Conservation (phyloP, 2,888 invertebrate genomes). For the Urechis unicinctus region DNA sequence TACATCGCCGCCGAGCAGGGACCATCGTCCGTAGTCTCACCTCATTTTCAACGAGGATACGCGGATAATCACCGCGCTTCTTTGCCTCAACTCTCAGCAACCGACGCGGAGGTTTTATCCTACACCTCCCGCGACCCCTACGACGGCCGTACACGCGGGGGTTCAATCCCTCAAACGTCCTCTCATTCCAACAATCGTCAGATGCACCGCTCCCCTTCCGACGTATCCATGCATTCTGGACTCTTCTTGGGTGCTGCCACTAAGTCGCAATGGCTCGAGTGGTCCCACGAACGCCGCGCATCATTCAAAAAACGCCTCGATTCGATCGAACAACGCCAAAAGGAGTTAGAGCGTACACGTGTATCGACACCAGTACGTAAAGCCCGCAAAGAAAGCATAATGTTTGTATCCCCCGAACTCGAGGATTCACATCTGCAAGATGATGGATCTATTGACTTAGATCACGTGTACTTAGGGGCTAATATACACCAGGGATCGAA, state of each 20-base stretch:
- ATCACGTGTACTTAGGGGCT: too few relatives aligned
- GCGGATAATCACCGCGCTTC: too few relatives aligned
- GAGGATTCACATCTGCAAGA: slow-evolving; percentile 10
- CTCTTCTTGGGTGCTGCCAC: slow-evolving; percentile 6
- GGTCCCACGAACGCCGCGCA: slow-evolving; percentile 30
- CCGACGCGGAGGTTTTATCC: too few relatives aligned
- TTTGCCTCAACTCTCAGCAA: too few relatives aligned
- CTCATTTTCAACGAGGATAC: too few relatives aligned
- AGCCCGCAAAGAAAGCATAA: slow-evolving; percentile 23
- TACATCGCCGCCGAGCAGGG: too few relatives aligned
- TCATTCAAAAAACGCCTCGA: slow-evolving; percentile 36
- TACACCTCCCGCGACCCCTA: too few relatives aligned
- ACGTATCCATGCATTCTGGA: slow-evolving; percentile 1
- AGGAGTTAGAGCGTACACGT: slow-evolving; percentile 27
- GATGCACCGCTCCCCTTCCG: neutral
- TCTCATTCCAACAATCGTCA: too few relatives aligned
- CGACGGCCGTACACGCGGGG: neutral
- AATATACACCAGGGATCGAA: neutral
- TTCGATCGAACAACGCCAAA: slow-evolving; percentile 30
- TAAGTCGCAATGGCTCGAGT: slow-evolving; percentile 21
- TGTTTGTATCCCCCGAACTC: slow-evolving; percentile 21
- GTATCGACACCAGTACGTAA: slow-evolving; percentile 47
- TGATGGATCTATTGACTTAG: neutral
- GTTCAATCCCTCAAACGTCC: neutral
- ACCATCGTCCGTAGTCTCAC: too few relatives aligned